Percentiles rank a stretch among this genome's conserved stretches.
These are phyloP conservation scores for Tauraco hartlaubi DNA, from an alignment of 2,797 vertebrate species.

Conservation along the genomic window DNA sequence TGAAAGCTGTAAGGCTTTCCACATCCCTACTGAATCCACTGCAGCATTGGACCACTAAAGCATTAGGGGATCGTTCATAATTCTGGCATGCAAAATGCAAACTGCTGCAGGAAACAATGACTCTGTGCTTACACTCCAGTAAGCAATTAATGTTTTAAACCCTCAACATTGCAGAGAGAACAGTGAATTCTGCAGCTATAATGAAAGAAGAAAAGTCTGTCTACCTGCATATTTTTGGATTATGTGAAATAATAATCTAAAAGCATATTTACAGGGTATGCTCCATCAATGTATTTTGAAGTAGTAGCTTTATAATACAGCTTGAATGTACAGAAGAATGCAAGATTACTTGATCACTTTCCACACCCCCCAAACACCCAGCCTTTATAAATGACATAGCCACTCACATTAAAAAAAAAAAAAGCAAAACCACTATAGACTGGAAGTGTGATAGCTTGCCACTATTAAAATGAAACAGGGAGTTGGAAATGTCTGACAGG, in stretches of 20 bases:
- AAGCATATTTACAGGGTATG: neutral
- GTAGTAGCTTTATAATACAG: neutral
- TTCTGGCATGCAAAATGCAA: neutral
- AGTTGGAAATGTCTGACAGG: neutral
- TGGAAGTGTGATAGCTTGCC: neutral
- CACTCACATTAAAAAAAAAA: neutral
- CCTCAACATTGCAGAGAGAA: neutral
- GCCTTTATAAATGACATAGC: neutral
- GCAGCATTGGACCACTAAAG: neutral
- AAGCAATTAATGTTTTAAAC: neutral
- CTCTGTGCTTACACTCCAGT: neutral
- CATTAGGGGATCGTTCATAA: neutral
- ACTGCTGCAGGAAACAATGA: neutral
- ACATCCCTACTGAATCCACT: neutral
- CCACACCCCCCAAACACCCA: neutral
- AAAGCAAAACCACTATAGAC: accelerated
- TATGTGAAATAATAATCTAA: neutral
- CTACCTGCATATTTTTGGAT: neutral
- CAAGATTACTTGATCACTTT: neutral
- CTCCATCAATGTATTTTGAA: neutral
- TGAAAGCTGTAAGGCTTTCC: neutral
- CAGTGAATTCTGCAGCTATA: neutral
- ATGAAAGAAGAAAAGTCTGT: neutral
- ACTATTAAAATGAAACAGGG: neutral
- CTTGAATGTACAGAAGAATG: neutral